These are phyloP conservation scores for Harpagifer antarcticus DNA, from an alignment of 2,797 vertebrate species.

Conservation along the genomic window DNA sequence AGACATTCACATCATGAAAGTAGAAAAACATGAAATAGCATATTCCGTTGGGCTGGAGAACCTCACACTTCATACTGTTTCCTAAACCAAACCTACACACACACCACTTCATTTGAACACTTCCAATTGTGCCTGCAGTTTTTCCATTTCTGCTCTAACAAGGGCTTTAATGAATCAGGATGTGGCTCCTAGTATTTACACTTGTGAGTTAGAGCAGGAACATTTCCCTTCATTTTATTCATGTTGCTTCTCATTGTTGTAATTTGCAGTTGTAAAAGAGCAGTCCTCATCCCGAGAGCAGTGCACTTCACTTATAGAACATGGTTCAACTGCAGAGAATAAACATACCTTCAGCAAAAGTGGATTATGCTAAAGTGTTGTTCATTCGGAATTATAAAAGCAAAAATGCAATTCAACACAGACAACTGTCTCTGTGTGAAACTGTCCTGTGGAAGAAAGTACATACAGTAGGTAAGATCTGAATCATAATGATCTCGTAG, in stretches of 20 bases:
- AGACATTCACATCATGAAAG: not conserved
- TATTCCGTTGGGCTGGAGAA: not conserved
- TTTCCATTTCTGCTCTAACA: conserved; percentile 8
- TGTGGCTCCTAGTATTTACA: not conserved
- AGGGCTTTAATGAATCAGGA: conserved; percentile 7
- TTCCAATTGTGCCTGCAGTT: not conserved
- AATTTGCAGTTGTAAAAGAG: conserved; percentile 24
- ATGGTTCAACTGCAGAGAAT: conserved; percentile 3
- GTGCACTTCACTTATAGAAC: conserved; percentile 13
- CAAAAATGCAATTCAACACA: conserved; percentile 1
- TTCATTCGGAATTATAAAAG: conserved; percentile 7
- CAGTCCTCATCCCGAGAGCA: not conserved
- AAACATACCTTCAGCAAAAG: not conserved
- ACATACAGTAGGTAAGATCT: not conserved
- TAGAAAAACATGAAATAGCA: not conserved
- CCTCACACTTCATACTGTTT: too few species aligned
- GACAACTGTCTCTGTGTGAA: not conserved
- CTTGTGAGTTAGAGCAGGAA: not conserved
- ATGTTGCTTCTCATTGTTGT: conserved; percentile 12
- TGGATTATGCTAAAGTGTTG: not conserved
- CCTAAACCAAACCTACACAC: not conserved
- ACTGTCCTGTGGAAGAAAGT: conserved; percentile 4
- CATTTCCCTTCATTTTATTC: not conserved
- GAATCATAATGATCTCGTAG: not conserved
- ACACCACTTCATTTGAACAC: not conserved